These are phyloP conservation scores for Andrena camellia DNA, from an alignment of 2,888 invertebrate genomes.

Conservation along the genomic window DNA sequence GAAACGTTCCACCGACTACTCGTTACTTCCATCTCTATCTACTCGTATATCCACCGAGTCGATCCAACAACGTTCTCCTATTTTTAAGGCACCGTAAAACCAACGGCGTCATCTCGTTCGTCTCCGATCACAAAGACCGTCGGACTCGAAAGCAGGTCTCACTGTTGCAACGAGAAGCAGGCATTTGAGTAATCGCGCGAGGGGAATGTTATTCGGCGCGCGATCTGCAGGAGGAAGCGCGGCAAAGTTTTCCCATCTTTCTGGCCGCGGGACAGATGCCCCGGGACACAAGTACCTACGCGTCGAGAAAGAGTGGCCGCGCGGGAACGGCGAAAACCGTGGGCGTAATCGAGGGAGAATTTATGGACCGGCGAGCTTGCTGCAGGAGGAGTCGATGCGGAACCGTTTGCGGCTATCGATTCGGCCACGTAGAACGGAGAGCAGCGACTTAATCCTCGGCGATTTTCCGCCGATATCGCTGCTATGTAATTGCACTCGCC, in stretches of 20 bases:
- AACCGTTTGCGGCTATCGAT: background rate
- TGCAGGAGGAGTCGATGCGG: background rate
- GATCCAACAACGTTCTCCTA: background rate
- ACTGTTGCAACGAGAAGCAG: too few relatives aligned
- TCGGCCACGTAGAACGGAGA: background rate
- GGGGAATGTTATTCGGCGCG: too few relatives aligned
- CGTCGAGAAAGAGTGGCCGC: background rate
- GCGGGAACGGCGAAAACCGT: background rate
- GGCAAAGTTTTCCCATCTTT: background rate
- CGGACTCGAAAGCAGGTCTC: too few relatives aligned
- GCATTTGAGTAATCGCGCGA: too few relatives aligned
- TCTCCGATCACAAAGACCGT: too few relatives aligned
- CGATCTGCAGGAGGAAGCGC: background rate
- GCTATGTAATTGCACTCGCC: too few relatives aligned
- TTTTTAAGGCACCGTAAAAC: background rate
- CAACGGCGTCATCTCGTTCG: background rate
- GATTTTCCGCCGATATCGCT: too few relatives aligned
- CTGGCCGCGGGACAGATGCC: background rate
- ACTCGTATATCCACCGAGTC: background rate
- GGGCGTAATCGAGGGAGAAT: slow-evolving; percentile 8
- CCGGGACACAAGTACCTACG: background rate
- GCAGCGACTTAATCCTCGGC: too few relatives aligned
- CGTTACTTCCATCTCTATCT: background rate
- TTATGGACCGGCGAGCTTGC: background rate
- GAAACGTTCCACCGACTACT: background rate